Conservation (phyloP, 2,113 vertebrate genomes). For the Petromus typicus region DNA sequence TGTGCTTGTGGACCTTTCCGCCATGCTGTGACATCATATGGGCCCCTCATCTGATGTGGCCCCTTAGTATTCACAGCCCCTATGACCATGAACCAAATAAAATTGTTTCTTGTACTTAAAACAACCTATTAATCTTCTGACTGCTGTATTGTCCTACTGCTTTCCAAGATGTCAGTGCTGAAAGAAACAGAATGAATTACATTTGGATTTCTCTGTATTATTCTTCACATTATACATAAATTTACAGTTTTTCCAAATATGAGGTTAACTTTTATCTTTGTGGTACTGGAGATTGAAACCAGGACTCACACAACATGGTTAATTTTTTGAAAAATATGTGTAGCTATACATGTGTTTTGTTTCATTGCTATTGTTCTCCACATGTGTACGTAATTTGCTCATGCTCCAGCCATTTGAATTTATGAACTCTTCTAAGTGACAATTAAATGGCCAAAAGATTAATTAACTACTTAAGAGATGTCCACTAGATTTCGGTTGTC, state of each 20-base stretch:
- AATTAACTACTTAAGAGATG: background rate
- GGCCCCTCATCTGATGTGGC: too few species aligned
- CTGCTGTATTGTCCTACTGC: background rate
- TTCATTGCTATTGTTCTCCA: too few species aligned
- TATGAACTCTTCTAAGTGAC: conserved; percentile 1
- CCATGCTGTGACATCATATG: too few species aligned
- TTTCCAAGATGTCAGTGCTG: background rate
- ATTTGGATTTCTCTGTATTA: background rate
- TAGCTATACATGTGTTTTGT: background rate
- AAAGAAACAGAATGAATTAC: background rate
- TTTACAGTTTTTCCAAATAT: background rate
- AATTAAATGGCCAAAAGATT: background rate
- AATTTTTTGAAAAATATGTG: too few species aligned
- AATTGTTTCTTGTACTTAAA: too few species aligned
- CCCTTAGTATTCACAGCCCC: too few species aligned
- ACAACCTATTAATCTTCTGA: background rate
- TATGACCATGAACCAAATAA: too few species aligned
- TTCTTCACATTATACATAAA: background rate
- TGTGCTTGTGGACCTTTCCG: too few species aligned
- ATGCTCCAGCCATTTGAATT: background rate
- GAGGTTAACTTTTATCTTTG: background rate
- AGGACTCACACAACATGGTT: too few species aligned
- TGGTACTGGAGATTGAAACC: background rate
- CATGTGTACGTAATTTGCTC: background rate
- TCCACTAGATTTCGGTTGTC: background rate